phyloP scores from a whole-genome alignment of 2,888 invertebrate species.

The Tenodera sinensis region DNA sequence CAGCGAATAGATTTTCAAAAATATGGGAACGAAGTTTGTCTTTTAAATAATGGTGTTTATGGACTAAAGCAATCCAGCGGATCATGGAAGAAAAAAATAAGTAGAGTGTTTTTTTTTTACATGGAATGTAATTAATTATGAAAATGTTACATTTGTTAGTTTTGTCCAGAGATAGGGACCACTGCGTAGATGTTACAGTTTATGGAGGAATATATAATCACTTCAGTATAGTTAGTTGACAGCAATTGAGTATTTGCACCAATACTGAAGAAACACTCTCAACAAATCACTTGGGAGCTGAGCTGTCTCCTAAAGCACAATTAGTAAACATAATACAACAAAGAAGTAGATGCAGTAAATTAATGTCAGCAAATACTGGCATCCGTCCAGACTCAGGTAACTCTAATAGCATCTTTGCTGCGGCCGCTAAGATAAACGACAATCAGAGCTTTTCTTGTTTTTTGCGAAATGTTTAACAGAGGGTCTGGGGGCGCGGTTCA shows the following conservation, averaged over 20 bases:
- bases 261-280: neutral
- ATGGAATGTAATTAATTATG: no score
- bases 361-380: neutral
- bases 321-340: neutral
- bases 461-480: neutral
- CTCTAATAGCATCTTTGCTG: neutral
- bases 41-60: no score
- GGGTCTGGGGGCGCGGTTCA: neutral
- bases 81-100: no score
- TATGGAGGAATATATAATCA: no score
- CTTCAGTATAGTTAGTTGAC: no score
- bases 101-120: no score
- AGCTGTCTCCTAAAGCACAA: neutral
- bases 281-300: neutral
- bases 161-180: no score
- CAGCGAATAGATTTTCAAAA: no score
- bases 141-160: no score
- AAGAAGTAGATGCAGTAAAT: neutral
- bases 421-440: neutral
- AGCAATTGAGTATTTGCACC: neutral
- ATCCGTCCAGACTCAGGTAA: neutral
- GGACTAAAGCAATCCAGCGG: no score
- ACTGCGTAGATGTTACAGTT: no score
- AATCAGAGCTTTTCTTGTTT: neutral
- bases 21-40: no score